Conservation (phyloP, 2,888 invertebrate genomes). For the Pinctada fucata region DNA sequence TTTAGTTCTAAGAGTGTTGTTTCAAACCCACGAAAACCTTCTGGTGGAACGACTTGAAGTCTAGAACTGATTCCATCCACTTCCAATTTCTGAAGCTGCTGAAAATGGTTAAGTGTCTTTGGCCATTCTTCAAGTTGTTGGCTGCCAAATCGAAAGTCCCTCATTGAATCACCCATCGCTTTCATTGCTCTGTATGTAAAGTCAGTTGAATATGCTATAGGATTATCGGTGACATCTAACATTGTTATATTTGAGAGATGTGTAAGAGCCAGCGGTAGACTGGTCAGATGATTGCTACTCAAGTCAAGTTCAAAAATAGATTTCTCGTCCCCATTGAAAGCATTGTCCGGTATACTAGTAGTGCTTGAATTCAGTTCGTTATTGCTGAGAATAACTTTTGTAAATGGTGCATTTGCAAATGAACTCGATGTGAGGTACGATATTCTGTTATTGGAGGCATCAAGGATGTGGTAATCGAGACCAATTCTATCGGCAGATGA, state of each 20-base stretch:
- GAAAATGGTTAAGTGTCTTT: constrained; percentile 46
- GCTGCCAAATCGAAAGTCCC: constrained; percentile 48
- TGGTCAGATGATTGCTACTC: constrained; percentile 11
- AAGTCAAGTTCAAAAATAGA: constrained; percentile 17
- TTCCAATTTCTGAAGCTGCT: constrained; percentile 41
- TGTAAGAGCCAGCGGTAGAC: constrained; percentile 11
- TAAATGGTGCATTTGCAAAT: constrained; percentile 17
- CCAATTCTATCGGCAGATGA: not conserved
- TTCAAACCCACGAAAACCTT: constrained; percentile 54
- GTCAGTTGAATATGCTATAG: not conserved
- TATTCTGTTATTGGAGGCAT: constrained; percentile 8
- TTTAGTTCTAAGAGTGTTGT: constrained; percentile 46
- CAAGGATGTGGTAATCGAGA: constrained; percentile 5
- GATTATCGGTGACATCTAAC: constrained; percentile 34
- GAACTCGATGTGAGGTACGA: not conserved
- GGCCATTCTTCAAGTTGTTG: constrained; percentile 47
- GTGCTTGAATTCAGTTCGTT: not conserved
- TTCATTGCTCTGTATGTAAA: constrained; percentile 27
- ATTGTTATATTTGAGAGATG: constrained; percentile 6
- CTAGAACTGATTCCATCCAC: constrained; percentile 11
- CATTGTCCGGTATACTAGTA: not conserved
- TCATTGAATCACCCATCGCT: constrained; percentile 33
- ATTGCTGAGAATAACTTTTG: constrained; percentile 1
- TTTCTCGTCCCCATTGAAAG: not conserved
- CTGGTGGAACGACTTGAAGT: constrained; percentile 38